Percentiles rank a stretch among this genome's conserved stretches.
These are phyloP conservation scores for Promerops cafer DNA, from an alignment of 2,113 vertebrate genomes.

Conservation along the genomic window DNA sequence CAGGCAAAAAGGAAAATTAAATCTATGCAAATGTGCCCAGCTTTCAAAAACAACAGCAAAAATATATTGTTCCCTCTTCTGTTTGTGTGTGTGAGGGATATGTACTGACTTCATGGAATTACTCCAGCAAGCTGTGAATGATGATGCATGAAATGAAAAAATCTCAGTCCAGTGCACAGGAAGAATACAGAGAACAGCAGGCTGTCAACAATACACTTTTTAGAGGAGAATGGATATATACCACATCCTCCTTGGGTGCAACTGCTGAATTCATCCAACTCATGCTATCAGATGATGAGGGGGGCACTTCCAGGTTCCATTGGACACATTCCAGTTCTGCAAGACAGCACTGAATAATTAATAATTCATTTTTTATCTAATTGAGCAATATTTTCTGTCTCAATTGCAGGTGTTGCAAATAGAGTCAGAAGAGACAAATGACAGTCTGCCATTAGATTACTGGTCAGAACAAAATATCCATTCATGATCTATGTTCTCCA, in stretches of 20 bases:
- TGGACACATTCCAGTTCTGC: neutral
- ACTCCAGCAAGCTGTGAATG: slow-evolving; percentile 43
- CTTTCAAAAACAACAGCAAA: neutral
- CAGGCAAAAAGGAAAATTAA: neutral
- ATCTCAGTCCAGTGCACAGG: slow-evolving; percentile 16
- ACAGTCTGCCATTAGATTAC: neutral
- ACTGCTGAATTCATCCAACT: neutral
- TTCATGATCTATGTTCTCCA: neutral
- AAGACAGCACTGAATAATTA: neutral
- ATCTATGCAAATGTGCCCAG: neutral
- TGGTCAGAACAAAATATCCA: neutral
- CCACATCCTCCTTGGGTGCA: neutral
- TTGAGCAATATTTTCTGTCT: neutral
- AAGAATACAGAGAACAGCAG: slow-evolving; percentile 18
- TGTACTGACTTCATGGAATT: slow-evolving; percentile 36
- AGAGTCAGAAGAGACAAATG: neutral
- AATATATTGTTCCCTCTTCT: neutral
- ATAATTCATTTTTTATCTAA: neutral
- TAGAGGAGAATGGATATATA: neutral
- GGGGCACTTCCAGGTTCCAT: neutral
- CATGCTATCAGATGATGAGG: neutral
- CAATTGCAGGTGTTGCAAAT: neutral
- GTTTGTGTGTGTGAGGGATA: slow-evolving; percentile 19
- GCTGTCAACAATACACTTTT: neutral
- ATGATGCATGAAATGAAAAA: slow-evolving; percentile 62